Base-by-base conservation (phyloP, 1,140 invertebrate genomes). In the Drosophila pachea region DNA sequence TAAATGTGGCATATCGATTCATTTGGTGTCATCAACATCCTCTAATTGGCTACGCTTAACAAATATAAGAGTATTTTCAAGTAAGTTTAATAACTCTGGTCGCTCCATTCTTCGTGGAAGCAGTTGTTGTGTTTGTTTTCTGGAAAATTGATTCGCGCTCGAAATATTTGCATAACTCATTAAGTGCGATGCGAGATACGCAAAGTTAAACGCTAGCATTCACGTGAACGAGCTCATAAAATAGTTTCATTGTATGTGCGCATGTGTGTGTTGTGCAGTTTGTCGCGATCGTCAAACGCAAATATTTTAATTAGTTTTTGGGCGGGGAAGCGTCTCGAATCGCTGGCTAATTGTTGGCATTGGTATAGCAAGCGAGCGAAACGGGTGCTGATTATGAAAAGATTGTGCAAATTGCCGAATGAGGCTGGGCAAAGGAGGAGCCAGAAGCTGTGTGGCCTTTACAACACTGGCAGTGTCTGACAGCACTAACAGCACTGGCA, bases 121-220 rank as follows among this genome's bases (percentile, higher is more conserved):
- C 33, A 31, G 31, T 58, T 53, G 54, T 11, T 45, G 29, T 52
- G 68, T 59, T 73, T 54, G 47, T 40, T 84, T 83, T 73, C 73
- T 54, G 60, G 68, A 58, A 84, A 79, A 75, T 50, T 69, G 63
- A 84, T 76, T 84, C 73, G 70, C n/a, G 49, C 73, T 59, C 60
- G 50, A 86, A 72, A 84, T 86, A 84, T 86, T 84, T 86, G 76
- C 81, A 86, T 74, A 84, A 77, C 81, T 86, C 81, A 84, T 84
- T 86, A 84, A 73, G 45, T 66, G 63, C 63, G 74, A 66, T 81
- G 73, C 42, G 50, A 71, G 78, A 82, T 81, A 79, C 16, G 45
- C 49, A 35, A 62, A 55, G 35, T 8, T 38, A 29, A 62, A 49
- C 49, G 29, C 45, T 11, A 22, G 42, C 31, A 16, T 61, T 11